These are phyloP conservation scores for Rhaphigaster nebulosa DNA, from an alignment of 2,888 invertebrate species.

Conservation along the genomic window DNA sequence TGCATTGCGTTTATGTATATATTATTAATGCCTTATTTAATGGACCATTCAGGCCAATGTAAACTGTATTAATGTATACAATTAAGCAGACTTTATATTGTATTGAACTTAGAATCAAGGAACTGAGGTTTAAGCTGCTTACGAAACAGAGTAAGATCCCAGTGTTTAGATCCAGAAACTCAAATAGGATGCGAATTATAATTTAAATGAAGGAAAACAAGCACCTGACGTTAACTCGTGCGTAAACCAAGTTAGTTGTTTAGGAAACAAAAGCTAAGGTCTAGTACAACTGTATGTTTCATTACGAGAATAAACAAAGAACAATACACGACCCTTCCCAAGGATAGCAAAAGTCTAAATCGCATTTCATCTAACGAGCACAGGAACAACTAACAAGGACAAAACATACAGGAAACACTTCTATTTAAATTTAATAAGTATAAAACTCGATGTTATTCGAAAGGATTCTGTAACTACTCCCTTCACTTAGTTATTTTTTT, in stretches of 20 bases:
- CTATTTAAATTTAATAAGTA: background rate
- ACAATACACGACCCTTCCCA: background rate
- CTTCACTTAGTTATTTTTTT: too few relatives aligned
- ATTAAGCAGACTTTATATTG: background rate
- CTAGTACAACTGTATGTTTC: slow-evolving; percentile 21
- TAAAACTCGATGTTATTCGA: background rate
- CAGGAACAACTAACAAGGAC: background rate
- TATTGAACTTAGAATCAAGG: background rate
- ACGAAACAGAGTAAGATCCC: background rate
- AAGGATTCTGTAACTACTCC: too few relatives aligned
- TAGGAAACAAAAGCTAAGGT: slow-evolving; percentile 5
- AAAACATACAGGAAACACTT: background rate
- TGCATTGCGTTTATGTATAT: too few relatives aligned
- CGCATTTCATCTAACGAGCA: background rate
- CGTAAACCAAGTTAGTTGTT: slow-evolving; percentile 21
- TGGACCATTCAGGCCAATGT: too few relatives aligned
- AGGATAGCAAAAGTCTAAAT: background rate
- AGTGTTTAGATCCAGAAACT: background rate
- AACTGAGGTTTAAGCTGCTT: background rate
- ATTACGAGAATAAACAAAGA: slow-evolving; percentile 3
- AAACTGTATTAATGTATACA: too few relatives aligned
- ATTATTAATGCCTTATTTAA: too few relatives aligned
- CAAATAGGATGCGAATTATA: slow-evolving; percentile 24
- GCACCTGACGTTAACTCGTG: slow-evolving; percentile 7
- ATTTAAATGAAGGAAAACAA: slow-evolving; percentile 35